Base-by-base conservation (phyloP, 2,113 vertebrate species). In the Pimephales promelas region DNA sequence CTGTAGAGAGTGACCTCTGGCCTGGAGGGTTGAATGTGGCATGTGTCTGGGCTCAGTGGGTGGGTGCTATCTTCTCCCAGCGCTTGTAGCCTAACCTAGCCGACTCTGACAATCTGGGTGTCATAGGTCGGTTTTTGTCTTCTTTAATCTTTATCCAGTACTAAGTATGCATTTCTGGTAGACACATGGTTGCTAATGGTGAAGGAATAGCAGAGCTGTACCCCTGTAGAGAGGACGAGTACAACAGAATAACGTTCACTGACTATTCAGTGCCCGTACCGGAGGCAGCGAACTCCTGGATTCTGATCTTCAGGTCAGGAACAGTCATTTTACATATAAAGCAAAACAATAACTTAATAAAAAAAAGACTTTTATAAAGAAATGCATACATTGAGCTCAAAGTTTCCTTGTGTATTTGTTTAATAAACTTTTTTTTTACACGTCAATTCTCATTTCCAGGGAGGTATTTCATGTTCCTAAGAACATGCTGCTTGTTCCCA, bases 271-370 rank as follows among this genome's bases (percentile, higher is more conserved):
- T 96, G 28, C 90, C 89, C 0, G 91, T 96, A 57, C 73, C 82
- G 68, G 94, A 95, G 45, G 92, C 94, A 26, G 86, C 90, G 82
- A 94, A 93, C 87, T 88, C 86, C 36, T 98, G 97, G 97, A 92
- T 95, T 87, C 89, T 99, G 84, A 81, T 98, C 72, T 98, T 98
- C 85, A 97, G 97, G 98, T 98, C 82, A 84, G 77, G 10, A 79
- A 22, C 8, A n/a, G n/a, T 79, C 14, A 13, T 79, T 66, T 64
- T 64, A 24, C 34, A 22, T 10, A 22, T 68, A 40, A 20, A 68
- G 31, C 64, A 68, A 68, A 66, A 20, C 34, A 40, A 22, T 68
- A 40, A 36, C 40, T 68, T n/a, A 68, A 18, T 36, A 36, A 36
- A 66, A 36, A 66, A 36, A 64, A 28, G 8, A 71, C 20, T 16